Conservation (phyloP, 2,888 invertebrate genomes). For the Dicycla oo region DNA sequence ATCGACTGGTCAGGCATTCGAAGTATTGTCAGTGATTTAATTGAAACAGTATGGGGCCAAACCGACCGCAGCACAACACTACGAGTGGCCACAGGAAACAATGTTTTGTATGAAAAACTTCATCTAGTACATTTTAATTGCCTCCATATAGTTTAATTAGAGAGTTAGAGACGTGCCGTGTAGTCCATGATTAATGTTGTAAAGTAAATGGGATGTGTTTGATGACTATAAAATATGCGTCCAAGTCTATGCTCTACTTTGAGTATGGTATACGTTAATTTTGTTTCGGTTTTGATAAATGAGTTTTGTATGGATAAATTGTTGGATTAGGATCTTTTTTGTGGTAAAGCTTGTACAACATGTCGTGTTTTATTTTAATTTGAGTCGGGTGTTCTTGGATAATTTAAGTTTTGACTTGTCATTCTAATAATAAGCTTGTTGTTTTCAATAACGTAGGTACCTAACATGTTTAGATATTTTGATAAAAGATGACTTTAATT, state of each 20-base stretch:
- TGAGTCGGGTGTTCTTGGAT: constrained; percentile 5
- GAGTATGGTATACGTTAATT: constrained; percentile 47
- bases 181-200: constrained; percentile 82
- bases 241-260: constrained; percentile 45
- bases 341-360: constrained; percentile 20
- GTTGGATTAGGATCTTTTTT: constrained; percentile 44
- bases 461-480: not conserved
- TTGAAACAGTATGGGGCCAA: constrained; percentile 89
- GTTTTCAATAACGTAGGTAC: constrained; percentile 1
- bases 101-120: constrained; percentile 87
- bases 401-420: constrained; percentile 24
- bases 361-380: constrained; percentile 38
- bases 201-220: constrained; percentile 76
- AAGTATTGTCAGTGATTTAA: constrained; percentile 90
- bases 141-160: constrained; percentile 86
- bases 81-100: constrained; percentile 82
- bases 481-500: constrained; percentile 8
- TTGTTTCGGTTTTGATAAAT: constrained; percentile 63
- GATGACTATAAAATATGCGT: constrained; percentile 75
- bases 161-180: constrained; percentile 79
- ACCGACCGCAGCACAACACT: constrained; percentile 74
- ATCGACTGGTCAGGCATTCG: constrained; percentile 84
- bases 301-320: constrained; percentile 55
- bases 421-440: constrained; percentile 32
- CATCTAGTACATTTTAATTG: constrained; percentile 86